Evolutionary conservation across 2,113 vertebrate species (phyloP).

Genomic region (Albula goreensis): DNA sequence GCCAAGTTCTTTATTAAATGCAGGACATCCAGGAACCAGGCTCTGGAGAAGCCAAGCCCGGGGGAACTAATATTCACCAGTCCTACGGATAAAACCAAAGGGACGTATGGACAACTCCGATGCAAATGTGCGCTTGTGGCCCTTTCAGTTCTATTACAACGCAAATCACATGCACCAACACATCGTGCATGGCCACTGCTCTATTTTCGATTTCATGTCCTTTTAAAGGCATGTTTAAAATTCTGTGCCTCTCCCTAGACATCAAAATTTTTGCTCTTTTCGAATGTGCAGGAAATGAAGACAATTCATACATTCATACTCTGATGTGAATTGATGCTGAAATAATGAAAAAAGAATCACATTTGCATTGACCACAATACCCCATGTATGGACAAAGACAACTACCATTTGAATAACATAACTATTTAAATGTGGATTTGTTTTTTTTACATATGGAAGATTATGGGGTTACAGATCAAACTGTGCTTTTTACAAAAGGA

Average conservation of each 20-base stretch:
- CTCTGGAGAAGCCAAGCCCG: slow-evolving; percentile 2
- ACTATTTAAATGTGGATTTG: not conserved
- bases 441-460: not conserved
- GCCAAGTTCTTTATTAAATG: not conserved
- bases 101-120: not conserved
- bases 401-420: not conserved
- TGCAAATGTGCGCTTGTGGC: not conserved
- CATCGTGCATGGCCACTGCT: not conserved
- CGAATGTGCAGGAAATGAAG: not conserved
- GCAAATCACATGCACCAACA: not conserved
- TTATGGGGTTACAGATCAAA: not conserved
- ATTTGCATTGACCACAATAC: not conserved
- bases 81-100: not conserved
- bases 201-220: not conserved
- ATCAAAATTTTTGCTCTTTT: not conserved
- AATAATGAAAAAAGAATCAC: not conserved
- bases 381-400: not conserved
- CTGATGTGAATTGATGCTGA: not conserved
- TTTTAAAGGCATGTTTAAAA: not conserved
- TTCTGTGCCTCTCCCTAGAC: not conserved
- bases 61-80: not conserved
- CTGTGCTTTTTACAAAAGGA: not conserved
- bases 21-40: not conserved
- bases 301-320: not conserved
- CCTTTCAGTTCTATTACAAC: not conserved